Percentiles rank a stretch among this genome's conserved stretches.
phyloP scores from a whole-genome alignment of 2,888 invertebrate species.

The Pelosia muscerda region DNA sequence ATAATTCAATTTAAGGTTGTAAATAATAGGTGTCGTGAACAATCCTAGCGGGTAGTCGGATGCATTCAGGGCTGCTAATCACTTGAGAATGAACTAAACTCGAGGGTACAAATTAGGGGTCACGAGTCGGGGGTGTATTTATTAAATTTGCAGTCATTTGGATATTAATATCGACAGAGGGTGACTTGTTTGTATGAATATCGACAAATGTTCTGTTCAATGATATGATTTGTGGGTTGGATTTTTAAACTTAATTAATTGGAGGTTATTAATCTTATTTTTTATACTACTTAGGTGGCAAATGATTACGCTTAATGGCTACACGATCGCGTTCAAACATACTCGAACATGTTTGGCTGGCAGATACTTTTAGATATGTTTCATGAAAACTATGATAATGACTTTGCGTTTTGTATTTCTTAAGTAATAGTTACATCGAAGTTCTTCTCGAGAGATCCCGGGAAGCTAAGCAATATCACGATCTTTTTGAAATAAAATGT shows the following conservation, averaged over 20 bases:
- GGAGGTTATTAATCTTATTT: not conserved
- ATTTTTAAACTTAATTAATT: constrained; percentile 12
- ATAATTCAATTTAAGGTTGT: constrained; percentile 62
- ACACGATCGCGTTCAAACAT: not conserved
- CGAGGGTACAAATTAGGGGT: constrained; percentile 59
- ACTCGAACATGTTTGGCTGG: not conserved
- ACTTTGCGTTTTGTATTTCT: too few species aligned
- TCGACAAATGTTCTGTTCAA: constrained; percentile 45
- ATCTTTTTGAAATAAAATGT: not conserved
- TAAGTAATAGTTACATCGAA: too few species aligned
- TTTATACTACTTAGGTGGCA: not conserved
- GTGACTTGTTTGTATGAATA: constrained; percentile 48
- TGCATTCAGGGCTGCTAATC: constrained; percentile 71
- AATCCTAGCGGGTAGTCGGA: constrained; percentile 67
- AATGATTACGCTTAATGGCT: too few species aligned
- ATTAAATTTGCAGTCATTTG: constrained; percentile 68
- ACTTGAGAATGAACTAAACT: constrained; percentile 61
- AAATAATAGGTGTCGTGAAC: constrained; percentile 74
- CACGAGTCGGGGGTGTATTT: constrained; percentile 67
- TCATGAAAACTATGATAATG: too few species aligned
- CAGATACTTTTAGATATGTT: not conserved
- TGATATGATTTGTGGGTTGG: constrained; percentile 28
- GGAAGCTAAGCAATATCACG: not conserved
- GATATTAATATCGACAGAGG: constrained; percentile 52
- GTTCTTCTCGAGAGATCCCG: too few species aligned